Evolutionary conservation across 2,797 vertebrate genomes (phyloP), one percentile per base, ranked within the genome.

Genomic region (Peromyscus eremicus): DNA sequence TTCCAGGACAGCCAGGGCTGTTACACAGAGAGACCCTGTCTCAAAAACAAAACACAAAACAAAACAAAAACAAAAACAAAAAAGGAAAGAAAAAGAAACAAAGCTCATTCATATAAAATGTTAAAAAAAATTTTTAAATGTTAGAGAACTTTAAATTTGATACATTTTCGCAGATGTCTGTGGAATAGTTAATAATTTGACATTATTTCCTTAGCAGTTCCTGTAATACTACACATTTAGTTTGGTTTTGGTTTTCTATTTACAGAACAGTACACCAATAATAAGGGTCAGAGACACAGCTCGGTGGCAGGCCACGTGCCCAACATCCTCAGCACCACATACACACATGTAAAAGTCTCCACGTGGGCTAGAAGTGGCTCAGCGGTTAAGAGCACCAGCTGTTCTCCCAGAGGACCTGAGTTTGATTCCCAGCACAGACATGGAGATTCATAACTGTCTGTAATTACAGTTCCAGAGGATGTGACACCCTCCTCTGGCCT

Each of bases 141-240:
- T 75, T 75, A 73, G 7, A 73, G n/a, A 75, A 40, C 13, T 40
- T 27, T 43, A 25, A 25, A 25, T 34, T 91, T 88, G 77, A 37
- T 94, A 85, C 7, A 76, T 49, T 85, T 91, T 87, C 43, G 95
- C 2, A 94, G 76, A 88, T 90, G 82, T 79, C 83, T 93, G 25
- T 37, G 70, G 21, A 85, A 76, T 43, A 94, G 52, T 88, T 46
- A 89, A 81, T 88, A 49, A 91, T 71, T 29, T 92, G 4, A 86
- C 40, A 84, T 60, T 89, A 92, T 89, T 94, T 95, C 68, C 68
- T 73, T 84, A 91, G 29, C 11, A 95, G 81, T 89, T 89, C n/a
- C 68, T 85, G 25, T 21, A 80, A 49, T 66, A 25, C n/a, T 94
- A 62, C 32, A 73, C 23, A 85, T 77, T 95, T 87, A 70, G 77